A percentile compares a stretch with the other conserved stretches of the same genome.
Conservation (phyloP, 2,797 vertebrate species). For the Emys orbicularis region DNA sequence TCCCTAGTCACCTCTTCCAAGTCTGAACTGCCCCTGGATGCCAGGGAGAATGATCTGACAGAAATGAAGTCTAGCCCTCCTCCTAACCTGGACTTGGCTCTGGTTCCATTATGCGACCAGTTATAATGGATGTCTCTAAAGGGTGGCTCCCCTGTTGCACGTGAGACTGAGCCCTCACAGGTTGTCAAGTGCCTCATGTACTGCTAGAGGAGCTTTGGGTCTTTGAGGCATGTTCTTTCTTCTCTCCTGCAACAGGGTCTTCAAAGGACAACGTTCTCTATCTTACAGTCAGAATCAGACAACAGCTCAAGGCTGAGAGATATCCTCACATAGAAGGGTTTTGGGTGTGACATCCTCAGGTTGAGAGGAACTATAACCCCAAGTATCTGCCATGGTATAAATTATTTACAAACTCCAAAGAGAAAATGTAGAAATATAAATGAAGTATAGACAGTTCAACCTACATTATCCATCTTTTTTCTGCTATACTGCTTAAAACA, state of each 20-base stretch:
- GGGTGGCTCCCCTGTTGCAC: neutral
- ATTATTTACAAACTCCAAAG: neutral
- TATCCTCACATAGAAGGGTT: neutral
- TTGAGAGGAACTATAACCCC: neutral
- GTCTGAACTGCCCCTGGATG: neutral
- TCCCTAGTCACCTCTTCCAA: neutral
- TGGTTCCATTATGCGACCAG: neutral
- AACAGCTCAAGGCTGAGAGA: neutral
- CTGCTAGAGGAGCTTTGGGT: neutral
- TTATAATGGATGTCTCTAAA: neutral
- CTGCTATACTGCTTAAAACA: neutral
- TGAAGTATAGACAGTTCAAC: fast-evolving
- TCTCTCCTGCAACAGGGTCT: neutral
- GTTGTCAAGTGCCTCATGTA: neutral
- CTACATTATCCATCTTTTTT: neutral
- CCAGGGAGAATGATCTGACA: neutral
- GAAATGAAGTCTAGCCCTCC: neutral
- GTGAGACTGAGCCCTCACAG: neutral
- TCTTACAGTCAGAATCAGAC: neutral
- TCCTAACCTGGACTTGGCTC: neutral
- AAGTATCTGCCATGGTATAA: neutral
- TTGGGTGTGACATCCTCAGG: neutral
- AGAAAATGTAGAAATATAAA: neutral
- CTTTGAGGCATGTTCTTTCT: neutral
- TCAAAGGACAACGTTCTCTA: neutral